Conservation (phyloP, 2,888 invertebrate species). For the Chirona hameri region DNA sequence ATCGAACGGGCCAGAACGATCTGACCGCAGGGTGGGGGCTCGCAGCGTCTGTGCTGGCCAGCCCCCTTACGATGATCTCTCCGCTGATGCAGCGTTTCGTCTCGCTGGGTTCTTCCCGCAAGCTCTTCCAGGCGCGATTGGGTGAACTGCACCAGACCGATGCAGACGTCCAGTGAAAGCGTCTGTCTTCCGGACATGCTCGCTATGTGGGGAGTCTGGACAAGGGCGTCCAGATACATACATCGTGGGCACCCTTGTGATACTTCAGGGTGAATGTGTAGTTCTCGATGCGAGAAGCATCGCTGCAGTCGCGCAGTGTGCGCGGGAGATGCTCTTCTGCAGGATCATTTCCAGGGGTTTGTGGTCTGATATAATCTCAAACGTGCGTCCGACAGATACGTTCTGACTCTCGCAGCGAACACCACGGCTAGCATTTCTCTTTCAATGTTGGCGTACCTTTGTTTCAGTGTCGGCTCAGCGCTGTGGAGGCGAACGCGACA, state of each 20-base stretch:
- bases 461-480: not conserved
- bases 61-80: not conserved
- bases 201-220: not conserved
- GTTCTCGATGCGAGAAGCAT: not conserved
- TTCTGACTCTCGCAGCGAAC: not conserved
- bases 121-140: not conserved
- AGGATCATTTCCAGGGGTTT: not conserved
- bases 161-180: not conserved
- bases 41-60: not conserved
- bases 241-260: not conserved
- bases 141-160: not conserved
- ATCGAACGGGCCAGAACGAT: not conserved
- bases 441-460: not conserved
- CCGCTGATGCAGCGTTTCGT: not conserved
- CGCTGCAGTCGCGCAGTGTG: not conserved
- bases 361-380: not conserved
- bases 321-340: conserved; percentile 3
- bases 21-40: not conserved
- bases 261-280: not conserved
- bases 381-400: not conserved
- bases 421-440: not conserved
- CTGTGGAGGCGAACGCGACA: not conserved
- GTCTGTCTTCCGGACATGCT: not conserved
- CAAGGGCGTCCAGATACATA: not conserved
- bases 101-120: not conserved